These are phyloP conservation scores for Etheostoma perlongum DNA, from an alignment of 2,797 vertebrate genomes.

Conservation along the genomic window DNA sequence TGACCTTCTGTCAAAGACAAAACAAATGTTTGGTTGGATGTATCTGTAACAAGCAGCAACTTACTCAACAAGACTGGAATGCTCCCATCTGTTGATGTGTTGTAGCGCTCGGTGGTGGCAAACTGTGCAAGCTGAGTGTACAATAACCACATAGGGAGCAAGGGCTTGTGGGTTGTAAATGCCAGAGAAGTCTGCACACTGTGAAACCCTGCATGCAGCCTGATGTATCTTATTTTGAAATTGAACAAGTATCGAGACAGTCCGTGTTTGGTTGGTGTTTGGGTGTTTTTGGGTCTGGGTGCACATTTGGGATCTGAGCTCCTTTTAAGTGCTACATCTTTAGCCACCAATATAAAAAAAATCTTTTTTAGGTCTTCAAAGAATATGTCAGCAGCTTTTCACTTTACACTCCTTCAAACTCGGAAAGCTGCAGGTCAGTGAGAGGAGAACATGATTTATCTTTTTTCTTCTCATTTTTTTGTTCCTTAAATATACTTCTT, in stretches of 20 bases:
- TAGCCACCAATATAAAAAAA: constrained; percentile 10
- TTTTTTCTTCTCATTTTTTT: constrained; percentile 6
- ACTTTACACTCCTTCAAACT: constrained; percentile 18
- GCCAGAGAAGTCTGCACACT: constrained; percentile 33
- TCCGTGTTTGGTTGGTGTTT: constrained; percentile 6
- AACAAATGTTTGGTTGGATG: constrained; percentile 24
- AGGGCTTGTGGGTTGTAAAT: constrained; percentile 43
- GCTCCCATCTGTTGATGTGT: constrained; percentile 62
- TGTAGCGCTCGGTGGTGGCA: constrained; percentile 42
- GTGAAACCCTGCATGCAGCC: constrained; percentile 10
- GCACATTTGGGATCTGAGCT: constrained; percentile 29
- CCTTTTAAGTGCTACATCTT: constrained; percentile 30
- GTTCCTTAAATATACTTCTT: constrained; percentile 16
- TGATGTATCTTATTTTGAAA: constrained; percentile 17
- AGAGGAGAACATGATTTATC: constrained; percentile 21
- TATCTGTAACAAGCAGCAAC: constrained; percentile 46
- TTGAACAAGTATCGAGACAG: background rate
- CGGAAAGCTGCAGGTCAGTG: constrained; percentile 23
- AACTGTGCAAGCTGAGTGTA: constrained; percentile 57
- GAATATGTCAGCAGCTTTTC: constrained; percentile 30
- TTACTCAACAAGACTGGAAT: constrained; percentile 39
- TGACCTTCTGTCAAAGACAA: constrained; percentile 45
- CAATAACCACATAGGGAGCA: constrained; percentile 45
- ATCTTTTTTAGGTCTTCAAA: constrained; percentile 34
- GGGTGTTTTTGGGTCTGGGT: constrained; percentile 23